Evolutionary conservation across 2,113 vertebrate species (phyloP).

Genomic region (Phalacrocorax aristotelis): DNA sequence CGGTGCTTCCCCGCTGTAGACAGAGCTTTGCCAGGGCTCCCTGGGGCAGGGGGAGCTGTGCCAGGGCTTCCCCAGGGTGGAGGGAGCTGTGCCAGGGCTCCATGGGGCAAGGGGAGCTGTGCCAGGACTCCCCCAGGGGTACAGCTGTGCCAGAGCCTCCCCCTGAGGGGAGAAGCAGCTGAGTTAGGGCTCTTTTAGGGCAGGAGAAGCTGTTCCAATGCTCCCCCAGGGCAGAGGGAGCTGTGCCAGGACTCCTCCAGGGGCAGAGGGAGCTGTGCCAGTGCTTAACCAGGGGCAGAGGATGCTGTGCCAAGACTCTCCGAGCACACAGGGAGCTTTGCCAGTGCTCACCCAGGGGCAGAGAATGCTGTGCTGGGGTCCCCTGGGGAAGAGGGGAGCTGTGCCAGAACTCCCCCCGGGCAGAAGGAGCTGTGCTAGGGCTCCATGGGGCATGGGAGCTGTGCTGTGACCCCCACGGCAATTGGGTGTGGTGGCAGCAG

Average conservation of each 20-base stretch:
- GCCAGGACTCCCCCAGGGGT: background rate
- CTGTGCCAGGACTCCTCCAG: background rate
- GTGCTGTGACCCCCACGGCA: background rate
- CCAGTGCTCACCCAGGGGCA: background rate
- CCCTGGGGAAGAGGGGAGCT: background rate
- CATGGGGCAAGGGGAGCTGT: background rate
- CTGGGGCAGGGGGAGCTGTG: background rate
- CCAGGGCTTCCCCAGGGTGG: background rate
- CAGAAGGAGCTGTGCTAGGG: background rate
- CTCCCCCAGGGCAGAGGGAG: background rate
- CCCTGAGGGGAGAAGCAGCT: background rate
- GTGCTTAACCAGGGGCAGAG: background rate
- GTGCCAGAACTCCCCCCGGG: background rate
- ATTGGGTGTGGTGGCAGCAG: fast-evolving
- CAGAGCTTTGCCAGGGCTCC: background rate
- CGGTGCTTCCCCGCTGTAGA: background rate
- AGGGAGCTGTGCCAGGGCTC: background rate
- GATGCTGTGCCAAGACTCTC: background rate
- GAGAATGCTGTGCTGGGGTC: background rate
- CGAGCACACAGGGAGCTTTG: background rate
- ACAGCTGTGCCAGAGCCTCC: background rate
- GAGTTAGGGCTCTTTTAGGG: background rate
- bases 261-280: background rate
- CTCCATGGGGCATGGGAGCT: background rate
- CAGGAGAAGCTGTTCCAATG: background rate